Evolutionary conservation across 2,113 vertebrate species (phyloP), one percentile per base, ranked within the genome.

Genomic region (Gobio gobio): DNA sequence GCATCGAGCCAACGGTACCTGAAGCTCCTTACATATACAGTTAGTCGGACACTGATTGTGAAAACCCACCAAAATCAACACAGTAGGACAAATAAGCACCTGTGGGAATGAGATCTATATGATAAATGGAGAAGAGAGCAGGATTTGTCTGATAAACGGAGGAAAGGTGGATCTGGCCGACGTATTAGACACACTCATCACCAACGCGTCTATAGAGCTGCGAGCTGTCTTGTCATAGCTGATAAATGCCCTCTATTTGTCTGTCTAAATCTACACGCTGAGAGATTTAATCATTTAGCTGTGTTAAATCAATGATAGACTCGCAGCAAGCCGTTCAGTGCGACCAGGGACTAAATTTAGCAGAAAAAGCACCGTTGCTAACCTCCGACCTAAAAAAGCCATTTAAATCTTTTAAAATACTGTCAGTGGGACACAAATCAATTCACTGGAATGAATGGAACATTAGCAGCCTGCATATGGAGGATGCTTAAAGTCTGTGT

Each of bases 1-100:
- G 12, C 66, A 72, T 47, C 8, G 61, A 88, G 79, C 72, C 87
- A 88, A 73, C 81, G 33, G 29, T 80, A 77, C 70, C 87, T 82
- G 72, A 63, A 85, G 63, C 40, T 33, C 7, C 79, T 79, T 75
- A 58, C 43, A 24, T 59, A 24, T 59, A 78, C 36, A 84, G 61
- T n/a, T 20, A 36, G 40, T 75, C 58, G n/a, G n/a, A 72, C 61
- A 22, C 10, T 68, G 76, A 78, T 56, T 64, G 20, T 78, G 54
- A 78, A 77, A 59, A 51, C 43, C 45, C 40, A 75, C 79, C 79
- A 83, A 66, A 83, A 40, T 59, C 75, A 80, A 66, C 66, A 76
- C 63, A 14, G 26, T 40, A 83, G 59, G 45, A 85, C 47, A 63
- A 70, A 66, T 81, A 87, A 59, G 16, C 79, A 22, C 77, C 83